Percentiles rank a stretch among this genome's conserved stretches.
Evolutionary conservation across 2,888 invertebrate genomes (phyloP).

Genomic region (Ochropleura plecta): DNA sequence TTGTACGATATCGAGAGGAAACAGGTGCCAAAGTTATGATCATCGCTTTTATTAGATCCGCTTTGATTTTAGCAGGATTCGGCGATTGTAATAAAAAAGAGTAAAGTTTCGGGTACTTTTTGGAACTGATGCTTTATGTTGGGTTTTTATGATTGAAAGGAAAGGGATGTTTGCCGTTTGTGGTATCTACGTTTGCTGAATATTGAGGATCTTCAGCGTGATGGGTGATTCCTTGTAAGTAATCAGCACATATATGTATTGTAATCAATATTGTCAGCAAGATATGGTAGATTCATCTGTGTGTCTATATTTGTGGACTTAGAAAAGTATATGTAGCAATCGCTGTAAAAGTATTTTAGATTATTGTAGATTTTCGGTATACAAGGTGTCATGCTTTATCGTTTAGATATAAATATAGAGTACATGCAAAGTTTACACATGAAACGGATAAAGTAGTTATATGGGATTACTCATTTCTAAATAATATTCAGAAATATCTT

Average conservation of each 20-base stretch:
- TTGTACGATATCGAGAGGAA: conserved; percentile 61
- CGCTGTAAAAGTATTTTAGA: too few relatives aligned
- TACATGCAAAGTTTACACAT: background rate
- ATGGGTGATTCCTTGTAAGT: too few relatives aligned
- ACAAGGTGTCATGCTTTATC: too few relatives aligned
- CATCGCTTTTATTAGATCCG: conserved; percentile 51
- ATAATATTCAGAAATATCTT: conserved; percentile 34
- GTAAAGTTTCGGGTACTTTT: conserved; percentile 21
- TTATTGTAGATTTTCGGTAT: too few relatives aligned
- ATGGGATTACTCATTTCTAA: conserved; percentile 25
- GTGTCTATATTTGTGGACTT: too few relatives aligned
- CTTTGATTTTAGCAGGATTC: conserved; percentile 46
- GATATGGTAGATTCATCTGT: too few relatives aligned
- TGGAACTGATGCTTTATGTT: conserved; percentile 10
- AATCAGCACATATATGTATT: too few relatives aligned
- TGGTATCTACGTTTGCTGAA: background rate
- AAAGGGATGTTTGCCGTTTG: conserved; percentile 29
- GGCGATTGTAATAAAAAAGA: conserved; percentile 37
- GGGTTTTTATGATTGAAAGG: conserved; percentile 27
- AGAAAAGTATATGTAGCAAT: too few relatives aligned
- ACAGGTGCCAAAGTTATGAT: conserved; percentile 63
- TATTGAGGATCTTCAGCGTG: background rate
- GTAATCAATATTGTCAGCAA: too few relatives aligned
- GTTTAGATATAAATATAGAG: background rate
- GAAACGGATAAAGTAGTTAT: background rate